phyloP scores from a whole-genome alignment of 2,113 vertebrate species.

The Brienomyrus longianalis region DNA sequence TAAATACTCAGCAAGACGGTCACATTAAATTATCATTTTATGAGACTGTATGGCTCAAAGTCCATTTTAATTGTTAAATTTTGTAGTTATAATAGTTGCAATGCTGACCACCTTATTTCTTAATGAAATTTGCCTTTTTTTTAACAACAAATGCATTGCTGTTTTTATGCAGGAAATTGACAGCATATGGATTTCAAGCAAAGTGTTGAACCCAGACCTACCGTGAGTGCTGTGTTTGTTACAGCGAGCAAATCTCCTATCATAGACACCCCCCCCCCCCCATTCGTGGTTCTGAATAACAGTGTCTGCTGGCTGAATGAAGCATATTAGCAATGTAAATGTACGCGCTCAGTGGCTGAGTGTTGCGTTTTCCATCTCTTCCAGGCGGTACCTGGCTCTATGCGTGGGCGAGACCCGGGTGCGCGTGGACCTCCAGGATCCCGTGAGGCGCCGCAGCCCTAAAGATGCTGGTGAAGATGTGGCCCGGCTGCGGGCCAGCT shows the following conservation, averaged over 20 bases:
- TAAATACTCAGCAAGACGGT: neutral
- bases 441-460: conserved; percentile 39
- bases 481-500: conserved; percentile 58
- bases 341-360: neutral
- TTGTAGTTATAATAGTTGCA: neutral
- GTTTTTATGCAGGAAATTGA: conserved; percentile 79
- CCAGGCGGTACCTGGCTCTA: conserved; percentile 80
- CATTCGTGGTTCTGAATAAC: neutral
- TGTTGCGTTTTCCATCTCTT: neutral
- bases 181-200: conserved; percentile 89
- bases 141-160: neutral
- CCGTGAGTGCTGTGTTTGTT: conserved; percentile 68
- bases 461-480: conserved; percentile 40
- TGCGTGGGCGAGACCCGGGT: conserved; percentile 86
- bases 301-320: neutral
- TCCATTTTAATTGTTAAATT: neutral
- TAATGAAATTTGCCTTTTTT: neutral
- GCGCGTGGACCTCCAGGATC: conserved; percentile 74
- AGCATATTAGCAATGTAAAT: neutral
- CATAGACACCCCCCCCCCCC: neutral
- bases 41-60: neutral
- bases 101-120: neutral
- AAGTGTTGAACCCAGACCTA: conserved; percentile 80
- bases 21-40: neutral
- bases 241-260: neutral